A percentile compares a stretch with the other conserved stretches of the same genome.
Evolutionary conservation across 2,797 vertebrate genomes (phyloP).

Genomic region (Muscicapa comitata): DNA sequence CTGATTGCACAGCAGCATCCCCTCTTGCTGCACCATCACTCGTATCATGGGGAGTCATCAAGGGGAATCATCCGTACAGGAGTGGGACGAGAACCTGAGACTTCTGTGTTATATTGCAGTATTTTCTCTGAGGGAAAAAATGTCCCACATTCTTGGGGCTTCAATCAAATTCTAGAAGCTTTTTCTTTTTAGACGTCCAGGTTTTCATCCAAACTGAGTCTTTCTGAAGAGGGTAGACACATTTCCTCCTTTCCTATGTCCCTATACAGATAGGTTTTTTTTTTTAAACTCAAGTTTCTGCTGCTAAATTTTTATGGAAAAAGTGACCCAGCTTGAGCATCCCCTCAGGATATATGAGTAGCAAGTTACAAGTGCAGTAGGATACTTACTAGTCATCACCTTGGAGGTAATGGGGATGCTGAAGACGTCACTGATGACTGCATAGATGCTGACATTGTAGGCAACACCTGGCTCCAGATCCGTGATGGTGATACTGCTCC

Average conservation of each 20-base stretch:
- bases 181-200: not conserved
- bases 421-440: slow-evolving; percentile 87
- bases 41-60: fast-evolving
- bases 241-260: not conserved
- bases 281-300: not conserved
- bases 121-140: not conserved
- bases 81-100: not conserved
- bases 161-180: not conserved
- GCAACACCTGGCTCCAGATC: slow-evolving; percentile 90
- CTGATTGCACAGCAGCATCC: not conserved
- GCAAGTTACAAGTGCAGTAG: not conserved
- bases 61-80: fast-evolving
- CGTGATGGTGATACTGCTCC: slow-evolving; percentile 82
- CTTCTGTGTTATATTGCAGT: not conserved
- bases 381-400: slow-evolving; percentile 90
- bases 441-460: slow-evolving; percentile 92
- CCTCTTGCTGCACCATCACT: fast-evolving
- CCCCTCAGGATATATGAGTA: not conserved
- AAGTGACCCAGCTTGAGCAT: not conserved
- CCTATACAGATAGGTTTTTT: too few relatives aligned
- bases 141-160: not conserved
- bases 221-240: not conserved
- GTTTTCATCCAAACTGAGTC: not conserved
- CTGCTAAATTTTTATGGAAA: not conserved
- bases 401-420: slow-evolving; percentile 85